Evolutionary conservation across 2,888 invertebrate genomes (phyloP).

Genomic region (Amphipoea oculea): DNA sequence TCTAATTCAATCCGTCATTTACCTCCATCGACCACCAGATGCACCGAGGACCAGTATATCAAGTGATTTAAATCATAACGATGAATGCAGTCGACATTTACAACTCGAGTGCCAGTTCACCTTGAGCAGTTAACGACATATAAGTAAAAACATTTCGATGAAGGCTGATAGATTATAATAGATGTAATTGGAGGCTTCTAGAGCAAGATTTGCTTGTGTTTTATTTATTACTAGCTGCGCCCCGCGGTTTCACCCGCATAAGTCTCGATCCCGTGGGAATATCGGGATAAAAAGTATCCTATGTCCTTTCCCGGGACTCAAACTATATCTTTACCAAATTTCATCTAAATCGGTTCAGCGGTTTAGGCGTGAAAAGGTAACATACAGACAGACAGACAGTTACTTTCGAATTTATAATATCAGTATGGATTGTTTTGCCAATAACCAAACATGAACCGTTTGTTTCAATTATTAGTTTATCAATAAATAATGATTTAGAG

Average conservation of each 20-base stretch:
- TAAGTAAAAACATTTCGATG: slow-evolving; percentile 48
- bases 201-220: slow-evolving; percentile 20
- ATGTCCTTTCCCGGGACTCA: too few species aligned
- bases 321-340: too few species aligned
- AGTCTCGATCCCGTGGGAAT: too few species aligned
- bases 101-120: slow-evolving; percentile 32
- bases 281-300: too few species aligned
- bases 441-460: neutral
- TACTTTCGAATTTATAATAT: too few species aligned
- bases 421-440: neutral
- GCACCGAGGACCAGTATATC: slow-evolving; percentile 20
- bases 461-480: too few species aligned
- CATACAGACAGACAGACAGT: too few species aligned
- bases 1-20: neutral
- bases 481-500: too few species aligned
- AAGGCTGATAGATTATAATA: slow-evolving; percentile 50
- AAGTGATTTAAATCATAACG: slow-evolving; percentile 55
- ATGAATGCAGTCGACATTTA: slow-evolving; percentile 54
- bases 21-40: slow-evolving; percentile 13
- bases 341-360: too few species aligned
- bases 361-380: too few species aligned
- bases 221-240: neutral
- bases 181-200: slow-evolving; percentile 24
- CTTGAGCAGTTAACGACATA: slow-evolving; percentile 48
- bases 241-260: too few species aligned